Base-by-base conservation (phyloP, 2,888 invertebrate species). In the Drosophila buzzatii region DNA sequence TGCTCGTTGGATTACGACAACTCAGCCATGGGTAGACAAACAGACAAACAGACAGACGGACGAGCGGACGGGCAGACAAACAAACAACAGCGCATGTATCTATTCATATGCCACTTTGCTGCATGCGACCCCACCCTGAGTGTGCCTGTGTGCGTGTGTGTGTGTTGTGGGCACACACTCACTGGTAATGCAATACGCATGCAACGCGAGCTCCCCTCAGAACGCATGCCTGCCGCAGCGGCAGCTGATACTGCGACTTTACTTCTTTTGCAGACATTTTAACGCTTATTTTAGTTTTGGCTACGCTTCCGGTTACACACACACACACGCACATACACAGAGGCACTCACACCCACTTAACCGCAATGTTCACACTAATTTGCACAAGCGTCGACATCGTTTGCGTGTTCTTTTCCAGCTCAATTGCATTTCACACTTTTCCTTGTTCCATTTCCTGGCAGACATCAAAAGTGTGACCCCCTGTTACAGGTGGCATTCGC, bases 1-100 rank as follows among this genome's bases (percentile, higher is more conserved):
- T 91, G 90, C 89, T 81, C 76, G 91, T 80, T 84, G 91, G 91
- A 91, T 91, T 91, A 91, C 79, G 77, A 71, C 68, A 69, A 71
- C 79, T 84, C 82, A 68, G 60, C 69, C 73, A 70, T 67, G 74
- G 68, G 55, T 65, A 62, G 37, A 66, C 59, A 45, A 67, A 45
- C 51, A 61, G 49, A 63, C 65, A 70, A 6, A 14, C 37, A 6
- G 52, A 51, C 47, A 69, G 57, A 55, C 69, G 14, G 60, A 58
- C 69, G 14, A 4, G 18, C 51, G 14, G 35, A 20, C 37, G 27
- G 55, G 5, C 55, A 31, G 47, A 67, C 57, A 74, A 75, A 69
- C 82, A 85, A 85, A 75, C 89, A 85, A 76, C 86, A 86, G 70
- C 62, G 73, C 87, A 79, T 89, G 87, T 86, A 79, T 86, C 84